A percentile compares a stretch with the other conserved stretches of the same genome.
phyloP scores from a whole-genome alignment of 2,888 invertebrate genomes.

The Apotomis betuletana region DNA sequence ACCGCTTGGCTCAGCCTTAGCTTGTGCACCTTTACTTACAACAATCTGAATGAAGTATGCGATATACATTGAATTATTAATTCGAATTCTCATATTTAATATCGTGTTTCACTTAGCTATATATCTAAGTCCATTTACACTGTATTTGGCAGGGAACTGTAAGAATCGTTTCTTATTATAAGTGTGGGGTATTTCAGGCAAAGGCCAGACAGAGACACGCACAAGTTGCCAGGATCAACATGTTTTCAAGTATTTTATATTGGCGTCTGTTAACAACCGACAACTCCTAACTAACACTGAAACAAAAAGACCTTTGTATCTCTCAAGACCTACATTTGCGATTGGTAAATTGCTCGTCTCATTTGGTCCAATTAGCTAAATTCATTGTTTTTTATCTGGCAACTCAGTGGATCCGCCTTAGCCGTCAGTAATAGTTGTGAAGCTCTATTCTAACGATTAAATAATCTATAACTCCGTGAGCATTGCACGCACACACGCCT shows the following conservation, averaged over 20 bases:
- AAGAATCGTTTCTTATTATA: slow-evolving; percentile 17
- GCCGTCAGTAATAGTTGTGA: slow-evolving; percentile 39
- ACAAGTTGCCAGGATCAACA: slow-evolving; percentile 6
- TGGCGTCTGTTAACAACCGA: not conserved
- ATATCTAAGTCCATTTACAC: slow-evolving; percentile 31
- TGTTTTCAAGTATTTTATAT: not conserved
- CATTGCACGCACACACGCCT: slow-evolving; percentile 43
- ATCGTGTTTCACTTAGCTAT: slow-evolving; percentile 31
- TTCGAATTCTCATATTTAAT: slow-evolving; percentile 28
- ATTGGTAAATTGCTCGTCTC: not conserved
- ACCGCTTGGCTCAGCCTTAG: not conserved
- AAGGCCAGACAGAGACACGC: not conserved
- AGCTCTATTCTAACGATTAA: slow-evolving; percentile 45
- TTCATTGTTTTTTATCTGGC: slow-evolving; percentile 12
- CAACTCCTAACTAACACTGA: not conserved
- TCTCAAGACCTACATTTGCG: not conserved
- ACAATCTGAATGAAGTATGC: slow-evolving; percentile 15
- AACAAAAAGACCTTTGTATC: not conserved
- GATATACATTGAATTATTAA: slow-evolving; percentile 10
- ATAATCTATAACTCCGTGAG: slow-evolving; percentile 43
- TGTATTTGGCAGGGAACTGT: slow-evolving; percentile 38
- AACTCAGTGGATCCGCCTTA: not conserved
- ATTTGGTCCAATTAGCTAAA: slow-evolving; percentile 3
- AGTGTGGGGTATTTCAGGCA: slow-evolving; percentile 16
- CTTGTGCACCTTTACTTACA: not conserved